phyloP scores from a whole-genome alignment of 2,888 invertebrate genomes.

The Tenthredo scrophulariae region DNA sequence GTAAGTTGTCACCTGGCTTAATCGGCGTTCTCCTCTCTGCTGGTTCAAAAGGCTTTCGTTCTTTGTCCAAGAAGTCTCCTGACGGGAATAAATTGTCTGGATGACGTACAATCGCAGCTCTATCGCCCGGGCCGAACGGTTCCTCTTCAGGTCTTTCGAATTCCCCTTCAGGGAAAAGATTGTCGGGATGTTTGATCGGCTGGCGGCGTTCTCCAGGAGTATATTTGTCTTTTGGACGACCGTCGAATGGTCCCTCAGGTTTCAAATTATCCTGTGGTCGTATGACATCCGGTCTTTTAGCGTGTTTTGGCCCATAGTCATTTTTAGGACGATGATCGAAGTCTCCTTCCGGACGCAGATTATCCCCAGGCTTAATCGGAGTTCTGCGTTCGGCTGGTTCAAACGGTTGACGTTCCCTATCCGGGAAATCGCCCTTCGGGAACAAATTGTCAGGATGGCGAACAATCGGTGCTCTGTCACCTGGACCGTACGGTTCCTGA shows the following conservation, averaged over 20 bases:
- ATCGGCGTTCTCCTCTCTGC: constrained; percentile 76
- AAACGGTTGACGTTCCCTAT: constrained; percentile 62
- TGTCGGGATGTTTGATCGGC: constrained; percentile 64
- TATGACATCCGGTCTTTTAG: constrained; percentile 75
- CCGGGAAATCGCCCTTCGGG: constrained; percentile 79
- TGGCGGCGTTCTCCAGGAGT: constrained; percentile 71
- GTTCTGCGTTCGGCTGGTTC: constrained; percentile 72
- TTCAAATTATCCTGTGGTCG: constrained; percentile 79
- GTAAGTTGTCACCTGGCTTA: constrained; percentile 79
- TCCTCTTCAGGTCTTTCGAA: constrained; percentile 77
- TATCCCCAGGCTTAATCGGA: constrained; percentile 73
- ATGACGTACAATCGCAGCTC: constrained; percentile 72
- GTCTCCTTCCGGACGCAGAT: constrained; percentile 76
- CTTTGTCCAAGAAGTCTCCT: constrained; percentile 75
- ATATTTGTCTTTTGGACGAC: constrained; percentile 71
- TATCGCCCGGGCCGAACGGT: constrained; percentile 76
- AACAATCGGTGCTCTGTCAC: constrained; percentile 51
- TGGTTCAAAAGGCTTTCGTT: constrained; percentile 61
- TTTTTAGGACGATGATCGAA: constrained; percentile 79
- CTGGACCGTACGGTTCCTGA: constrained; percentile 70
- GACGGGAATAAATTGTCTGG: constrained; percentile 78
- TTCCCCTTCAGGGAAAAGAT: constrained; percentile 65
- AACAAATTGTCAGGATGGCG: constrained; percentile 78
- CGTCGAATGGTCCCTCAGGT: constrained; percentile 78
- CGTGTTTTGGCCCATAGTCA: constrained; percentile 67